Conservation (phyloP, 2,797 vertebrate genomes). For the Pangasius mekongensis region DNA sequence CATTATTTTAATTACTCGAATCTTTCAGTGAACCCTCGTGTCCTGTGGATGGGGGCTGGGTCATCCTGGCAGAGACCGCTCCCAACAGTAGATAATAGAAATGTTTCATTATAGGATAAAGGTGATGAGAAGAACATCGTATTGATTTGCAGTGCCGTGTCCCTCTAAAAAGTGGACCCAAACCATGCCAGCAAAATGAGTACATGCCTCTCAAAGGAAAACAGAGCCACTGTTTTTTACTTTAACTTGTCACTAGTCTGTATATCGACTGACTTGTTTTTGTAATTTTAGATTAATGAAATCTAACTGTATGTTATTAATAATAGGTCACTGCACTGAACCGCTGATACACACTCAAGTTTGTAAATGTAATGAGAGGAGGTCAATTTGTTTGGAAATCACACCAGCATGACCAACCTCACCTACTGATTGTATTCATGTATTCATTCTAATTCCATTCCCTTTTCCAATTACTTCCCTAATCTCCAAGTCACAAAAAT, state of each 20-base stretch:
- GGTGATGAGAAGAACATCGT: neutral
- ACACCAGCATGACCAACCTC: neutral
- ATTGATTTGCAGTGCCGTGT: neutral
- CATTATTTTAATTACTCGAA: neutral
- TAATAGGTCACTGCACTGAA: neutral
- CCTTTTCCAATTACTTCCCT: neutral
- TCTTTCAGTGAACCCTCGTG: neutral
- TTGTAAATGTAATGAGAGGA: neutral
- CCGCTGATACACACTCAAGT: neutral
- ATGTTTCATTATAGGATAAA: neutral
- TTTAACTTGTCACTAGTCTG: neutral
- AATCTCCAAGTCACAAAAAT: neutral
- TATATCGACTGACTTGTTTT: neutral
- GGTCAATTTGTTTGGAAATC: neutral
- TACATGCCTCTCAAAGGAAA: neutral
- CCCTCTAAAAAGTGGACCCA: neutral
- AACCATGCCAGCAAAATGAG: neutral
- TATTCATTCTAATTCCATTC: neutral
- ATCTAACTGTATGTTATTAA: neutral
- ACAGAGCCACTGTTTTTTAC: neutral
- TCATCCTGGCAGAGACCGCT: neutral
- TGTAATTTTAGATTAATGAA: neutral
- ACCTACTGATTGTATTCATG: neutral
- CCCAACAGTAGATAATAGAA: neutral
- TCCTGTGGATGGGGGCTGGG: neutral